Conservation (phyloP, 2,888 invertebrate genomes). For the Melanchra persicariae region DNA sequence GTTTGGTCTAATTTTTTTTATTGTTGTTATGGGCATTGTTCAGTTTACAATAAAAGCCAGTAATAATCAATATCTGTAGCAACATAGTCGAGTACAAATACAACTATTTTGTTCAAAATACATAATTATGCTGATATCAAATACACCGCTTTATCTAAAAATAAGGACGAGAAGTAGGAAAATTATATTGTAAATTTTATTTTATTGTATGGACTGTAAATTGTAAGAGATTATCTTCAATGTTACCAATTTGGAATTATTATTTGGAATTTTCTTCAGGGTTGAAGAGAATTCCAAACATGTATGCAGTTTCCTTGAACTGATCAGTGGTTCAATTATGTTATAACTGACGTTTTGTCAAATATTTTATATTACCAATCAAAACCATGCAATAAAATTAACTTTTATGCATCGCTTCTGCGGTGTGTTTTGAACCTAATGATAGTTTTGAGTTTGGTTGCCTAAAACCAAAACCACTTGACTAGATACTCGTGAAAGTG, state of each 20-base stretch:
- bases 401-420: slow-evolving; percentile 17
- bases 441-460: slow-evolving; percentile 38
- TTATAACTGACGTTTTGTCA: background rate
- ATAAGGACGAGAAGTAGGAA: too few species aligned
- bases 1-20: too few species aligned
- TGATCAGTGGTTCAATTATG: too few species aligned
- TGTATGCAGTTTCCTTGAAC: too few species aligned
- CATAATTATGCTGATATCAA: too few species aligned
- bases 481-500: slow-evolving; percentile 68
- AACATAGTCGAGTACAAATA: slow-evolving; percentile 14
- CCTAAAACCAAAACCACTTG: slow-evolving; percentile 61
- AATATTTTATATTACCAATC: background rate
- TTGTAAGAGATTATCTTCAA: too few species aligned
- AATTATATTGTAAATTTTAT: background rate
- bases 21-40: too few species aligned
- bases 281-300: too few species aligned
- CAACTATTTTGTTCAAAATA: background rate
- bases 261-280: too few species aligned
- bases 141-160: too few species aligned
- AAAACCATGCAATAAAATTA: slow-evolving; percentile 6
- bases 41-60: too few species aligned
- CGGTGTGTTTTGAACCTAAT: slow-evolving; percentile 39
- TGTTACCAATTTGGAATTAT: too few species aligned
- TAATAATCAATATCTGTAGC: slow-evolving; percentile 3
- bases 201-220: background rate